Base-by-base conservation (phyloP, 2,888 invertebrate species). In the Brachyptera putata region DNA sequence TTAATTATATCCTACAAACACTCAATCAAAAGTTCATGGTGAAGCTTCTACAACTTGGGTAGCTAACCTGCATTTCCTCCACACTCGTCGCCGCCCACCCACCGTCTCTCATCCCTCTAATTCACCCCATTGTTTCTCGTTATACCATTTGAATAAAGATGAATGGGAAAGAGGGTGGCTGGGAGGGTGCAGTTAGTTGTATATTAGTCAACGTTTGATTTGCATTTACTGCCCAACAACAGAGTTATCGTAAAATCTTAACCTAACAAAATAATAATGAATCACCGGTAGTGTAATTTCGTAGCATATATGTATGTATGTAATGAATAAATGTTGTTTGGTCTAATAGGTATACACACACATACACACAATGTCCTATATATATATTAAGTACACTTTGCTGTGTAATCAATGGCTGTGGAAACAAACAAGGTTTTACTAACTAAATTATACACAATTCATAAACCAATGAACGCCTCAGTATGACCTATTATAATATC, bases 131-230 rank as follows among this genome's bases (percentile, higher is more conserved):
- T 41, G 41, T 21, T 16, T 16, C 41, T 41, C 18, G 41, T 21
- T 21, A 41, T 41, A 18, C 16, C 41, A 18, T 41, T 41, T 3
- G 21, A 41, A n/a, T 41, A 57, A 57, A 57, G 57, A 57, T n/a
- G n/a, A n/a, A 57, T 48, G 30, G 57, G 26, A 46, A 4, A 30
- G 26, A 30, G 49, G 46, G 36, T 34, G n/a, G 43, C 48, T 46
- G 41, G 43, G 7, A 16, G 18, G 11, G 43, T 24, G 16, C 25
- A 50, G 49, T 50, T 53, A 50, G 49, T 59, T 59, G 53, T 39
- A 37, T 41, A 59, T 59, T 59, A 59, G 53, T 59, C 58, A 59
- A 53, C 14, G 53, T 53, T 59, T 59, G 58, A 59, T 59, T 59
- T 59, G 58, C 58, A 59, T 59, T 59, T 59, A 41, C 39, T 59